These are phyloP conservation scores for Varecia variegata DNA, from an alignment of 2,797 vertebrate species.

Conservation along the genomic window DNA sequence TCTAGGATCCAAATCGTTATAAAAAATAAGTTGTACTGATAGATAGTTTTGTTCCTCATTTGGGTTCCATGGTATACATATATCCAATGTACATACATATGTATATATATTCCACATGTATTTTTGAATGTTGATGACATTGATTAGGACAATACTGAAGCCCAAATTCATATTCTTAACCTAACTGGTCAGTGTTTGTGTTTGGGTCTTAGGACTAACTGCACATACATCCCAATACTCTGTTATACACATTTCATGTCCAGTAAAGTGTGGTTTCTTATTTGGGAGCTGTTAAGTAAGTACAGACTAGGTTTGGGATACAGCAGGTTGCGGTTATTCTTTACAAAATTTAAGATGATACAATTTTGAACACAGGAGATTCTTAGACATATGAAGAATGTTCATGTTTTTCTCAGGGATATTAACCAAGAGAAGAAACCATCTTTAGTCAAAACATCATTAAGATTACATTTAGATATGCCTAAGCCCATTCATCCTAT, in stretches of 20 bases:
- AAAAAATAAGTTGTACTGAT: not conserved
- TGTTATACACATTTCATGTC: not conserved
- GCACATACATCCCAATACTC: not conserved
- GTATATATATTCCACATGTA: not conserved
- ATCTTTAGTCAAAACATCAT: not conserved
- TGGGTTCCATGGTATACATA: not conserved
- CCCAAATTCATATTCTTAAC: not conserved
- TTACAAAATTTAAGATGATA: not conserved
- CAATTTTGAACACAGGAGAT: not conserved
- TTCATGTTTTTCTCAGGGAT: not conserved
- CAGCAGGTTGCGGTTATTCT: not conserved
- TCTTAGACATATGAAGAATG: not conserved
- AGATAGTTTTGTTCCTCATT: not conserved
- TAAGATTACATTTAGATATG: not conserved
- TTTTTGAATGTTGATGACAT: not conserved
- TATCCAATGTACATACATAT: too few relatives aligned
- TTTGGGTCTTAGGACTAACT: not conserved
- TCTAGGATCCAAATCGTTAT: not conserved
- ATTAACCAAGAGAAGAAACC: conserved; percentile 7
- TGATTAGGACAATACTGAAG: not conserved
- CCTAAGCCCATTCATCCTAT: not conserved
- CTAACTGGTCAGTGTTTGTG: not conserved
- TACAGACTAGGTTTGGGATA: not conserved
- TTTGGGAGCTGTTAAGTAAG: not conserved
- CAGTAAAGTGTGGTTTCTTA: not conserved